Conservation (phyloP, 2,797 vertebrate species). For the Enteromius fasciolatus region DNA sequence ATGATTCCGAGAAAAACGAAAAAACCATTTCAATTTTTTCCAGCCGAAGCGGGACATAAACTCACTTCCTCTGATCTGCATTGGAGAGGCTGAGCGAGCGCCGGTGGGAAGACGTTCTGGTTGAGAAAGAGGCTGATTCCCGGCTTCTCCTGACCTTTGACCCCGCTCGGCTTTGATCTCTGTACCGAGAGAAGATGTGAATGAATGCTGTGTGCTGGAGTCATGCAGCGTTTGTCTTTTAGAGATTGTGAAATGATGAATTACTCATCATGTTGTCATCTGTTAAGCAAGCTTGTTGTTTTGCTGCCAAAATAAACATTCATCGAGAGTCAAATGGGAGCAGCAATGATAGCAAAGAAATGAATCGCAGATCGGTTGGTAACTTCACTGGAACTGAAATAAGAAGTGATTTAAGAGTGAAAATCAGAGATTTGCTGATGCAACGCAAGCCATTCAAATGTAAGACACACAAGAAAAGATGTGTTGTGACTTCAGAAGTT, state of each 20-base stretch:
- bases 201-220: neutral
- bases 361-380: neutral
- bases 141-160: conserved; percentile 5
- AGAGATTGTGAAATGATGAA: neutral
- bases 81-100: conserved; percentile 7
- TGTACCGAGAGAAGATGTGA: neutral
- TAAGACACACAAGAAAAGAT: neutral
- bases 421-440: neutral
- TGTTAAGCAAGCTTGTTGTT: neutral
- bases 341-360: neutral
- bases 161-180: conserved; percentile 18
- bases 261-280: neutral
- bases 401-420: neutral
- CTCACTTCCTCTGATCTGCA: conserved; percentile 18
- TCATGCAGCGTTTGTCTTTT: neutral
- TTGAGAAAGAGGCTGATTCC: conserved; percentile 21
- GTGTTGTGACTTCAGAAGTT: neutral
- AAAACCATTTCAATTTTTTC: neutral
- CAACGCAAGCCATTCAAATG: neutral
- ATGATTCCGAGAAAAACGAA: conserved; percentile 18
- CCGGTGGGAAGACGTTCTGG: conserved; percentile 13
- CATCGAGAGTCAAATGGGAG: neutral
- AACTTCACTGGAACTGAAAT: neutral
- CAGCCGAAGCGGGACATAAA: conserved; percentile 25
- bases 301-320: neutral